Evolutionary conservation across 2,888 invertebrate species (phyloP), one percentile per base, ranked within the genome.

Genomic region (Melitaea athalia): DNA sequence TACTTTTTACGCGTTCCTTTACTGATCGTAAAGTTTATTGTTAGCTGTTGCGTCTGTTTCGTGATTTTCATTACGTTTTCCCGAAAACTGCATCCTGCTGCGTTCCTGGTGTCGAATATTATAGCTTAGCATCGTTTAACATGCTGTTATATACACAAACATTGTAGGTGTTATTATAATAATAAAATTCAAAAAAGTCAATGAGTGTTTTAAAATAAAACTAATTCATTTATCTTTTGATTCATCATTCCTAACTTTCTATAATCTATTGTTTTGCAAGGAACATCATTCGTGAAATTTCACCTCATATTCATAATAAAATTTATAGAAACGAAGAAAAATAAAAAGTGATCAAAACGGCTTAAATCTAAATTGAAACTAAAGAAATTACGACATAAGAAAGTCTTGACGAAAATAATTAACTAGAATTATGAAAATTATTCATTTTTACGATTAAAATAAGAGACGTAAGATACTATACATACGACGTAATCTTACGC

Each of bases 1-100:
- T 81, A 81, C 85, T 87, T 88, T 89, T 88, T 87, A 55, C 55
- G 55, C 55, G 55, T 82, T 81, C 81, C 82, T 86, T 87, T 84
- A 89, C 79, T 83, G 83, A 78, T 78, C 74, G 83, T 88, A 85
- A 87, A 77, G 79, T 85, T 85, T 85, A 85, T 82, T 77, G 79
- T 79, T 67, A 63, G 63, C 70, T 61, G 70, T 74, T 72, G 64
- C 70, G 69, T 69, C 69, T 55, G 62, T 68, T 69, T 70, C 50
- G 63, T 69, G 64, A 70, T 74, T 75, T 77, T 70, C 69, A 53
- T 17, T 43, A 61, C 55, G 55, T 42, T 72, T 74, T 74, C 69
- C 74, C 72, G 61, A 66, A 61, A 64, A 61, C 60, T 64, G 64
- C 59, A 52, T 60, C 71, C 63, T 50, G 66, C 66, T 15, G n/a